Evolutionary conservation across 1,140 invertebrate genomes (phyloP), one percentile per base, ranked within the genome.

Genomic region (Diuraphis noxia): DNA sequence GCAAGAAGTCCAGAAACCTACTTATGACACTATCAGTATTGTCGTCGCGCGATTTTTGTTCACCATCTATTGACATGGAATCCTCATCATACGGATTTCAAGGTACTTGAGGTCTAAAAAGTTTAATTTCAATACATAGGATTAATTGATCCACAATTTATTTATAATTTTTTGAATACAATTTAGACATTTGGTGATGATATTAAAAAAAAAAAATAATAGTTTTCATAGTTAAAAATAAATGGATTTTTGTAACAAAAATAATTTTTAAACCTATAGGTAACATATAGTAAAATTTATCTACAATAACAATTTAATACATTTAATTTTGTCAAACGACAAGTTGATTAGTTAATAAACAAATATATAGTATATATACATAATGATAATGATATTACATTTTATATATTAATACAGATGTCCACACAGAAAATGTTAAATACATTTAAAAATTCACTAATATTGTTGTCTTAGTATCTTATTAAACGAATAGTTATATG

Each of bases 101-200:
- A n/a, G n/a, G n/a, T n/a, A n/a, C n/a, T n/a, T n/a, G n/a, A n/a
- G 19, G 8, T 56, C 25, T 30, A 25, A 10, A 56, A 4, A 56
- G 8, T 17, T 19, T 41, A 43, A 41, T n/a, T 41, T 30, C 43
- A n/a, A 84, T n/a, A 43, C 5, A 43, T 46, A n/a, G n/a, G n/a
- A 43, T 85, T 85, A 85, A 34, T 85, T n/a, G 30, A 46, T 85
- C 46, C 13, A 85, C 41, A 85, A 85, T 46, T 85, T 85, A 85
- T 43, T 46, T 7, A 43, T 85, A 19, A 85, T 34, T 43, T 85
- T 85, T 85, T 85, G 41, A n/a, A 43, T 43, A 85, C 41, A 84
- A 85, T 19, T n/a, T 43, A n/a, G 34, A 23, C 30, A 84, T 30
- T 43, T 34, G 34, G 21, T 30, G 21, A 43, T 21, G 30, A 46